Percentiles rank a stretch among this genome's conserved stretches.
Conservation (phyloP, 2,113 vertebrate genomes). For the Neolamprologus hecqui region DNA sequence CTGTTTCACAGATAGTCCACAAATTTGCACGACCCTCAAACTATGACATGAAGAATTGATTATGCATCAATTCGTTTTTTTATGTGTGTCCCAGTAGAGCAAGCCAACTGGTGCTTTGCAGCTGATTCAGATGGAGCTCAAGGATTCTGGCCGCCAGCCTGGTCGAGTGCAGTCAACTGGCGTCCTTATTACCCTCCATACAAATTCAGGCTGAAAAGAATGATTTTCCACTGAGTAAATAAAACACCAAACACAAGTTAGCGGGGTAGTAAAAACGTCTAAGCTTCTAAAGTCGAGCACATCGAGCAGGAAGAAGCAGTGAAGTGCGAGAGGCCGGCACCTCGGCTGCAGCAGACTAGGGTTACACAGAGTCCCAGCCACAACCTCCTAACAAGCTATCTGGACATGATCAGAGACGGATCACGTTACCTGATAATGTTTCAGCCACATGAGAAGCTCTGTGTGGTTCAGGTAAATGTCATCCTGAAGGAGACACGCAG, state of each 20-base stretch:
- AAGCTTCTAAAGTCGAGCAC: background rate
- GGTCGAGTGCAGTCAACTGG: background rate
- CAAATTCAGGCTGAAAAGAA: background rate
- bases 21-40: background rate
- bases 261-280: background rate
- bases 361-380: slow-evolving; percentile 21
- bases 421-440: slow-evolving; percentile 59
- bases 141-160: background rate
- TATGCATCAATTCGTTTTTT: rapidly evolving
- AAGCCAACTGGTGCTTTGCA: background rate
- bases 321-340: background rate
- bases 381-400: slow-evolving; percentile 13
- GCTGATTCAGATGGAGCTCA: background rate
- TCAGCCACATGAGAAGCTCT: background rate
- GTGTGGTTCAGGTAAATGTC: background rate
- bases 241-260: background rate
- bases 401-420: background rate
- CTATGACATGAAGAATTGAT: background rate
- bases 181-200: background rate
- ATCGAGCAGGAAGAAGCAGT: background rate
- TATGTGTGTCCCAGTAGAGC: background rate
- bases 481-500: background rate
- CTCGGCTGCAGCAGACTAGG: background rate
- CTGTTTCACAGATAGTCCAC: rapidly evolving
- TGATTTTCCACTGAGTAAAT: background rate